A percentile compares a stretch with the other conserved stretches of the same genome.
Conservation (phyloP, 2,888 invertebrate species). For the Oligia fasciuncula region DNA sequence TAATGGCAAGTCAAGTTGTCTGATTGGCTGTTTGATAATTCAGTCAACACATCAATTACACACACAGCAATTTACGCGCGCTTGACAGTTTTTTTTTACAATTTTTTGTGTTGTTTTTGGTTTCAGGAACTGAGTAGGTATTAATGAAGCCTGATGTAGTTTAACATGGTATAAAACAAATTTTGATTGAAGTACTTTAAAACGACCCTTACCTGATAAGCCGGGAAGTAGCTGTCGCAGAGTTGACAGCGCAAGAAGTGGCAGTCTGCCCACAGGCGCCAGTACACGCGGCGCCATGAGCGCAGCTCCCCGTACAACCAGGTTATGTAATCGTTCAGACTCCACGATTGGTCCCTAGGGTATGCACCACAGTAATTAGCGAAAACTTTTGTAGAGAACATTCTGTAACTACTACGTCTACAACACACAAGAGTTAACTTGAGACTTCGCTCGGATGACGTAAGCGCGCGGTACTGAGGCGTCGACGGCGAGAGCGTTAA, state of each 20-base stretch:
- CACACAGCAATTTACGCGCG: background rate
- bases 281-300: conserved; percentile 97
- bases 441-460: background rate
- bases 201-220: conserved; percentile 88
- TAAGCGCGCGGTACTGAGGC: background rate
- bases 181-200: no score
- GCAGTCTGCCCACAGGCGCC: conserved; percentile 97
- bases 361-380: background rate
- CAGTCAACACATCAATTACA: background rate
- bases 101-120: background rate
- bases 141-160: background rate
- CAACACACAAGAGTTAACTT: background rate
- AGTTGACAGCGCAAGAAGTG: conserved; percentile 95
- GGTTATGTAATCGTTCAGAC: conserved; percentile 94
- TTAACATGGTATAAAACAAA: background rate
- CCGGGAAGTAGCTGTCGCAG: conserved; percentile 94
- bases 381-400: background rate
- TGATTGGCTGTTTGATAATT: background rate
- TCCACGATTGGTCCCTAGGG: conserved; percentile 94
- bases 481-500: background rate
- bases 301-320: conserved; percentile 94
- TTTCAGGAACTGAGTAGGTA: background rate
- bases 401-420: background rate
- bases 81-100: no score
- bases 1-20: background rate